Evolutionary conservation across 2,888 invertebrate genomes (phyloP), one percentile per base, ranked within the genome.

Genomic region (Eupeodes latifasciatus): DNA sequence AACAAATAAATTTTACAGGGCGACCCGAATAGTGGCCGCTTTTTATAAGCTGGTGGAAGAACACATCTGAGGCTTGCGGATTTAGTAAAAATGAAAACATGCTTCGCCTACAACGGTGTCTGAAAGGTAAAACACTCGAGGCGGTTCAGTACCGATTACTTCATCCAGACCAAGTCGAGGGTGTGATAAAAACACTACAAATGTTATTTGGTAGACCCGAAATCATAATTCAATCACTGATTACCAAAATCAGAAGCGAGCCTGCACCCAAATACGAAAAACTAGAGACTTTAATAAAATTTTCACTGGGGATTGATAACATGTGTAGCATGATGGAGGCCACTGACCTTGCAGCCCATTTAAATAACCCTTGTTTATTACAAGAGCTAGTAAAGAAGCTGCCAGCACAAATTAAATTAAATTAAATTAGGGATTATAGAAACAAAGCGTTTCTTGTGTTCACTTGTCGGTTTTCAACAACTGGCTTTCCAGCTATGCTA

Each of bases 1-100:
- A 78, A 2, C 57, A 55, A 4, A 34, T 72, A 1, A 19, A 40
- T n/a, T 80, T 80, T 7, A 44, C 57, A 14, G 67, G 77, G 10
- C 59, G 77, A n/a, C 78, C 78, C 36, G 61, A 78, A 61, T 74
- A 72, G 19, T 74, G 74, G 64, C 64, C 79, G 6, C 71, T 64
- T 5, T 79, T 79, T 55, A 74, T 72, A 3, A 78, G 78, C 10
- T 79, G 71, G 69, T 79, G 47, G 44, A 67, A 71, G 11, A 79
- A 59, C 10, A 49, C 79, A 44, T 55, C 36, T 79, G 16, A 27
- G 3, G 2, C 2, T 27, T 27, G 3, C 3, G 19, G 19, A 19
- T 19, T 19, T 19, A 19, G 19, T 19, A 19, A 19, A 19, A 19
- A 19, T 19, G 19, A 19, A 19, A 19, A 19, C 19, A 19, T 19